Evolutionary conservation across 1,140 invertebrate genomes (phyloP), one percentile per base, ranked within the genome.

Genomic region (Heliconius nattereri): DNA sequence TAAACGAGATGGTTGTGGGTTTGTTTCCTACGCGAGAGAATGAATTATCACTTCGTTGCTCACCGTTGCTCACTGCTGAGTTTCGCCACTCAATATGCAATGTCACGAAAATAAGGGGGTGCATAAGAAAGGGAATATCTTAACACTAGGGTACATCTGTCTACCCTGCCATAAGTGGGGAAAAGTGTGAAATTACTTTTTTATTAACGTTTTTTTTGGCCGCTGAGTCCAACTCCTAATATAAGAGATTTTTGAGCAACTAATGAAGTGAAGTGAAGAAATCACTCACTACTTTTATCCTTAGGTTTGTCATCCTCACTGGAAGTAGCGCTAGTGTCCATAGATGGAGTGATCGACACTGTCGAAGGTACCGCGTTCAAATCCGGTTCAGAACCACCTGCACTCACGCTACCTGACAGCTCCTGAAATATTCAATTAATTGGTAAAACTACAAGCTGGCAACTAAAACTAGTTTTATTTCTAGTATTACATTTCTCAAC

Each of bases 231-330:
- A 45, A 45, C 11, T 45, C 11, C 40, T 5, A 45, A 45, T 5
- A 5, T 3, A 45, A 16, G 13, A 16, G 40, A 45, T 16, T 45
- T 45, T 45, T 5, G 40, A 45, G 40, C 13, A 45, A 45, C 16
- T 45, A 2, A 57, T 71, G 19, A 71, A 35, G 26, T 35, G n/a
- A n/a, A n/a, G n/a, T n/a, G n/a, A n/a, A n/a, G n/a, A n/a, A 71
- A 19, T 71, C 29, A 88, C 87, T 85, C 13, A 90, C 89, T 88
- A 83, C 93, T 89, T 79, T 93, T 94, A 35, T 94, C 92, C 85
- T 94, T 95, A 1, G 94, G 94, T 78, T 92, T 94, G 81, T 95
- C 94, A 78, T 94, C 93, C 37, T 95, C 94, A 75, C 91, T 93
- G 60, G 91, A 91, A n/a, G 92, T 90, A 45, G 90, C 89, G 83